Evolutionary conservation across 1,140 invertebrate genomes (phyloP).

Genomic region (Uloborus diversus): DNA sequence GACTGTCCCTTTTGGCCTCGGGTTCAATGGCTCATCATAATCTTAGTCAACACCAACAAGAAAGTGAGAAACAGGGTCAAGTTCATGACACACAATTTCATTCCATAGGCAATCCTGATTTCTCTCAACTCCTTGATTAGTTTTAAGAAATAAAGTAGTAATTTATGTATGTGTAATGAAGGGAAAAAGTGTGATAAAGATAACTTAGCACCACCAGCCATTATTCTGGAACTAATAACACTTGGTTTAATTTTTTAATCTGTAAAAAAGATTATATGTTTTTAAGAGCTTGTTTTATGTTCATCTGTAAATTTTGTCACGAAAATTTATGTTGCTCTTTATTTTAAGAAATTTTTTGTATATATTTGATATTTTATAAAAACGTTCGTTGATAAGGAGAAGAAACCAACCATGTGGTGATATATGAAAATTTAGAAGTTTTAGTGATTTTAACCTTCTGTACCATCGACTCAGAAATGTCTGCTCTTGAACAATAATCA

Average conservation of each 20-base stretch:
- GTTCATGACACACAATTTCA: constrained; percentile 55
- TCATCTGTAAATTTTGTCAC: constrained; percentile 56
- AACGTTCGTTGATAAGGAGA: constrained; percentile 27
- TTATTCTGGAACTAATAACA: constrained; percentile 19
- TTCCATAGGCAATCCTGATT: constrained; percentile 56
- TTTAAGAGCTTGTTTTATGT: constrained; percentile 57
- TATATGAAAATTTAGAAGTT: constrained; percentile 28
- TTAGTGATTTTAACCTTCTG: constrained; percentile 27
- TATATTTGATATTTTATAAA: constrained; percentile 54
- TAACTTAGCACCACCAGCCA: constrained; percentile 54
- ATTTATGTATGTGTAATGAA: background rate
- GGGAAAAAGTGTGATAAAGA: constrained; percentile 49
- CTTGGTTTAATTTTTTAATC: constrained; percentile 37
- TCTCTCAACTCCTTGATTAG: constrained; percentile 57
- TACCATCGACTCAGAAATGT: constrained; percentile 23
- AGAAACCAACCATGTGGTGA: constrained; percentile 23
- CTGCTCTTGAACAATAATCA: background rate
- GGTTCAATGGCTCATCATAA: constrained; percentile 41
- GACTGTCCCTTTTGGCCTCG: constrained; percentile 54
- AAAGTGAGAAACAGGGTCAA: constrained; percentile 29
- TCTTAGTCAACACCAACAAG: constrained; percentile 35
- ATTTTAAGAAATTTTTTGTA: constrained; percentile 55
- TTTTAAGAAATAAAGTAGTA: constrained; percentile 1
- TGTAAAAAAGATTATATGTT: constrained; percentile 47
- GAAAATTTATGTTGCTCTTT: constrained; percentile 55